Evolutionary conservation across 1,140 invertebrate species (phyloP).

Genomic region (Neodiprion lecontei): DNA sequence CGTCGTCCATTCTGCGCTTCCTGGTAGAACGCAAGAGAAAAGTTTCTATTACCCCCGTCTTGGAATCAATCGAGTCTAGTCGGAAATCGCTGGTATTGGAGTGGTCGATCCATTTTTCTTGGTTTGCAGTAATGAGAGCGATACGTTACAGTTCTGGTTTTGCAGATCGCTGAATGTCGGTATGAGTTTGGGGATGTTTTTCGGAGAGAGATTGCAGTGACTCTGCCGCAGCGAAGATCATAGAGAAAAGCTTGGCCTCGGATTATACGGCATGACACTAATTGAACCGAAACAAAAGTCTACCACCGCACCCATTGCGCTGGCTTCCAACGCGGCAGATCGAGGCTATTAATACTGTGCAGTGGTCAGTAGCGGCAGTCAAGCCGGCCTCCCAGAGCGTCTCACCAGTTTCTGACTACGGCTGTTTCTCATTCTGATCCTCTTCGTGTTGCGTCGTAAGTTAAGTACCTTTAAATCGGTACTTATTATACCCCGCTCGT

Average conservation of each 20-base stretch:
- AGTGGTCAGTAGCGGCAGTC: background rate
- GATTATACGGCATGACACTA: constrained; percentile 43
- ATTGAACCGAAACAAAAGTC: constrained; percentile 51
- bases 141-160: constrained; percentile 1
- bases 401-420: constrained; percentile 3
- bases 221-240: background rate
- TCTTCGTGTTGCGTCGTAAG: background rate
- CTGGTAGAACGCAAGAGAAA: no score
- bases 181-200: constrained; percentile 9
- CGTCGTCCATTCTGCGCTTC: no score
- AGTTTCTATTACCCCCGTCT: background rate
- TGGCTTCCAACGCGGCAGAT: background rate
- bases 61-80: background rate
- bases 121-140: no score
- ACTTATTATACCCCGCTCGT: constrained; percentile 4
- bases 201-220: background rate
- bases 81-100: background rate
- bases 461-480: constrained; percentile 7
- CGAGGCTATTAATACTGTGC: constrained; percentile 5
- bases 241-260: constrained; percentile 10
- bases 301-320: constrained; percentile 19
- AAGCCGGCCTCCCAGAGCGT: background rate
- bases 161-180: background rate
- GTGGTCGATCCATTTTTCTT: background rate
- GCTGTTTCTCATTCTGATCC: constrained; percentile 2